Percentiles rank a stretch among this genome's conserved stretches.
These are phyloP conservation scores for Cettia cetti DNA, from an alignment of 2,113 vertebrate species.

Conservation along the genomic window DNA sequence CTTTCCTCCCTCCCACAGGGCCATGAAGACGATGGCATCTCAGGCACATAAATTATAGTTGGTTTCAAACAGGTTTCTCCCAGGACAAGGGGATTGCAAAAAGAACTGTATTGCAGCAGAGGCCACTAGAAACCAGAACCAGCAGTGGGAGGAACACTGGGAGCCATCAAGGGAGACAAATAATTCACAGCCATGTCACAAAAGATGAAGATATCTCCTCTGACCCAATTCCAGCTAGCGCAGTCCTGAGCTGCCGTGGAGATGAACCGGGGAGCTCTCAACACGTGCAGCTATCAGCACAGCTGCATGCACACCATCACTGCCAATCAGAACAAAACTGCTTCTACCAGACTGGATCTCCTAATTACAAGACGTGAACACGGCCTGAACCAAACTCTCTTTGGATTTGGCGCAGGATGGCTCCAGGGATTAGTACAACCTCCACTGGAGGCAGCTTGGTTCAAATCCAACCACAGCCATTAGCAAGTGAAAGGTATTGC, in stretches of 20 bases:
- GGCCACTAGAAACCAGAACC: background rate
- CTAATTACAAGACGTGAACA: background rate
- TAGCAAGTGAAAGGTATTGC: slow-evolving; percentile 40
- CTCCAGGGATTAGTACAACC: slow-evolving; percentile 17
- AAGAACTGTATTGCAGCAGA: background rate
- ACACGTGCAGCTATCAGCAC: background rate
- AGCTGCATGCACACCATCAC: background rate
- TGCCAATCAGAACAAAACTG: background rate
- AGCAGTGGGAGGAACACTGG: background rate
- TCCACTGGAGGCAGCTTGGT: slow-evolving; percentile 22
- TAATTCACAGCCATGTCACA: background rate
- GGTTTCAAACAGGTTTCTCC: background rate
- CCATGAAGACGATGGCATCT: background rate
- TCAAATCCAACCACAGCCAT: slow-evolving; percentile 29
- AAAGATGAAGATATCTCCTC: background rate
- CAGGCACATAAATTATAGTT: background rate
- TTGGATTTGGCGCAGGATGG: background rate
- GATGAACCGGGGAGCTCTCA: background rate
- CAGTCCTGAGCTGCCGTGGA: background rate
- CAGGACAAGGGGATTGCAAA: background rate
- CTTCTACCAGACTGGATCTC: background rate
- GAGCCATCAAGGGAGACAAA: background rate
- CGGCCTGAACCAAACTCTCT: slow-evolving; percentile 13
- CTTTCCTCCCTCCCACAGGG: background rate
- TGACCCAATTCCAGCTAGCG: background rate